A percentile compares a stretch with the other conserved stretches of the same genome.
These are phyloP conservation scores for Miniopterus natalensis DNA, from an alignment of 2,113 vertebrate species.

Conservation along the genomic window DNA sequence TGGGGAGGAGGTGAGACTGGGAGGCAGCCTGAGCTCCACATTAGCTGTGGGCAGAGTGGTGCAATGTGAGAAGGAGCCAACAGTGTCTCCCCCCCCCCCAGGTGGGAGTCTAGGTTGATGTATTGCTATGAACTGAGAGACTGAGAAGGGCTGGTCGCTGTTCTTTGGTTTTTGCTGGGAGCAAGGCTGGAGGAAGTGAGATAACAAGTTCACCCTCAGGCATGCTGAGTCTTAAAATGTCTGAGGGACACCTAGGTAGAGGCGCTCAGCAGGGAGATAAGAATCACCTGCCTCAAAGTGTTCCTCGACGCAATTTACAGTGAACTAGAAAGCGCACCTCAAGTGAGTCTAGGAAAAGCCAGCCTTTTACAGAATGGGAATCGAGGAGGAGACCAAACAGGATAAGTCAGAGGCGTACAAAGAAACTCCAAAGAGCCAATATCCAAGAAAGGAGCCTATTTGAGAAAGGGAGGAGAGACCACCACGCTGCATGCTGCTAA, in stretches of 20 bases:
- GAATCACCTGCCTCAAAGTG: too few species aligned
- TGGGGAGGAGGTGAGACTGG: too few species aligned
- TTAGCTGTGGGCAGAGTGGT: background rate
- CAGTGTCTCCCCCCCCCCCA: rapidly evolving
- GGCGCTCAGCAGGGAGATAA: rapidly evolving
- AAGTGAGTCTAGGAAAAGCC: background rate
- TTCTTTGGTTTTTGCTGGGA: too few species aligned
- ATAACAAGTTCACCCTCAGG: background rate
- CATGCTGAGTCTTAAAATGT: background rate
- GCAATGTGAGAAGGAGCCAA: rapidly evolving
- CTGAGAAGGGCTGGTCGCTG: background rate
- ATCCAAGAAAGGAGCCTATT: background rate
- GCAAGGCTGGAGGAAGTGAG: background rate
- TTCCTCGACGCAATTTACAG: background rate
- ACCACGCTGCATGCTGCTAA: background rate
- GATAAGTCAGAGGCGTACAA: background rate
- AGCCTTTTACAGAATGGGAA: background rate
- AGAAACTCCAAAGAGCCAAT: background rate
- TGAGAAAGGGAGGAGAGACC: background rate
- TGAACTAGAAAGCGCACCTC: background rate
- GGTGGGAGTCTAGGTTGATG: background rate
- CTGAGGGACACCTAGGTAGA: background rate
- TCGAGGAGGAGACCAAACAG: too few species aligned
- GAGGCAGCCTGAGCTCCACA: rapidly evolving
- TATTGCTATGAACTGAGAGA: too few species aligned